Evolutionary conservation across 2,888 invertebrate genomes (phyloP).

Genomic region (Callyntrura guangdongensis): DNA sequence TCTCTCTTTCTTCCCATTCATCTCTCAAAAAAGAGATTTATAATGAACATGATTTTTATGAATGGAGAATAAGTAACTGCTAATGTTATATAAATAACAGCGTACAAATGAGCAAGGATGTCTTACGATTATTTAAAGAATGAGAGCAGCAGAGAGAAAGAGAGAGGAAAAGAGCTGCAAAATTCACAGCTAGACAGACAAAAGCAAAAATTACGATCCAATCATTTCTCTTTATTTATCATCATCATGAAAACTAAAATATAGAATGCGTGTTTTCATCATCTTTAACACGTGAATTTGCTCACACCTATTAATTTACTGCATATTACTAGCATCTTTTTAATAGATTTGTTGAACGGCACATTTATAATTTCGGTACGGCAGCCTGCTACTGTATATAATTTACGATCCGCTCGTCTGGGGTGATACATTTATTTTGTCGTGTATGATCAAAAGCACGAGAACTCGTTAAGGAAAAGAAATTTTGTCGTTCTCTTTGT

Average conservation of each 20-base stretch:
- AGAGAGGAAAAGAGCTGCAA: slow-evolving; percentile 23
- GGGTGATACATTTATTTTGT: too few relatives aligned
- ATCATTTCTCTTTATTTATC: slow-evolving; percentile 6
- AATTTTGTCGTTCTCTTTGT: too few relatives aligned
- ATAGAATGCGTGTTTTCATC: background rate
- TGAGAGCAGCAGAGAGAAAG: slow-evolving; percentile 46
- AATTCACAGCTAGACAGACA: slow-evolving; percentile 36
- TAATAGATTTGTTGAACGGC: background rate
- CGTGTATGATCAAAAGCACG: too few relatives aligned
- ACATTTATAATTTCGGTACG: background rate
- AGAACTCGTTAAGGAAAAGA: too few relatives aligned
- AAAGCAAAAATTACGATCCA: slow-evolving; percentile 12
- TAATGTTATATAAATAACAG: background rate
- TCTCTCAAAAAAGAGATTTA: slow-evolving; percentile 19
- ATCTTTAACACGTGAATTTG: slow-evolving; percentile 20
- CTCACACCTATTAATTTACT: slow-evolving; percentile 57
- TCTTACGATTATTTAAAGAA: background rate
- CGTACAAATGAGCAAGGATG: slow-evolving; percentile 15
- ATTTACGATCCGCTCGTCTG: too few relatives aligned
- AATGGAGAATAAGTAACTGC: slow-evolving; percentile 40
- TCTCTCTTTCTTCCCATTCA: background rate
- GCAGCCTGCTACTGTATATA: background rate
- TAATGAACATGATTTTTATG: slow-evolving; percentile 55
- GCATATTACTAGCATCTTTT: background rate
- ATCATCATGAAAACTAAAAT: slow-evolving; percentile 9